These are phyloP conservation scores for Drosophila kepulauana DNA, from an alignment of 1,140 invertebrate species.

Conservation along the genomic window DNA sequence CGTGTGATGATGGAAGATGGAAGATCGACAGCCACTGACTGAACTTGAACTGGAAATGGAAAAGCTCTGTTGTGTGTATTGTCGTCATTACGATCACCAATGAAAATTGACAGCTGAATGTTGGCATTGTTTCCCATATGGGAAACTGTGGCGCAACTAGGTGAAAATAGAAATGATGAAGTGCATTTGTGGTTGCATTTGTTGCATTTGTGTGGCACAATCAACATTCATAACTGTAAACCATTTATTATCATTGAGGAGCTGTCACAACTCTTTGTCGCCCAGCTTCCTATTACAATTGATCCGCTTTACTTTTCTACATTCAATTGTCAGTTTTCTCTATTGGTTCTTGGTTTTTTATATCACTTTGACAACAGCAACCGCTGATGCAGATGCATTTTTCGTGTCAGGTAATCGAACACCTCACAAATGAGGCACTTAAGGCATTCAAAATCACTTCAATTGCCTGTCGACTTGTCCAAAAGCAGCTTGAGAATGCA, in stretches of 20 bases:
- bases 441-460: conserved; percentile 47
- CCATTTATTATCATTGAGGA: conserved; percentile 32
- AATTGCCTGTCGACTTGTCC: conserved; percentile 14
- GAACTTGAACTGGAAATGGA: conserved; percentile 63
- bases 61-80: background rate
- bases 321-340: conserved; percentile 10
- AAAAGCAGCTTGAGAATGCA: conserved; percentile 8
- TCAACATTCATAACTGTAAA: conserved; percentile 22
- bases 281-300: conserved; percentile 29
- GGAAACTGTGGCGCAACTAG: conserved; percentile 41
- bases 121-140: conserved; percentile 23
- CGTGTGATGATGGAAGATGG: conserved; percentile 53
- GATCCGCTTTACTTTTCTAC: conserved; percentile 19
- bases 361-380: conserved; percentile 44
- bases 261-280: conserved; percentile 27
- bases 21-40: conserved; percentile 29
- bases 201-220: background rate
- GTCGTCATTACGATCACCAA: conserved; percentile 23
- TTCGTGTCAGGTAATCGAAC: conserved; percentile 72
- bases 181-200: conserved; percentile 12
- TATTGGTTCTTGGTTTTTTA: background rate
- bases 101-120: conserved; percentile 57
- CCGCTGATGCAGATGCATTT: conserved; percentile 57
- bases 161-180: conserved; percentile 51
- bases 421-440: conserved; percentile 59